Percentiles rank a stretch among this genome's conserved stretches.
phyloP scores from a whole-genome alignment of 2,888 invertebrate species.

The Eutolmus rufibarbis region DNA sequence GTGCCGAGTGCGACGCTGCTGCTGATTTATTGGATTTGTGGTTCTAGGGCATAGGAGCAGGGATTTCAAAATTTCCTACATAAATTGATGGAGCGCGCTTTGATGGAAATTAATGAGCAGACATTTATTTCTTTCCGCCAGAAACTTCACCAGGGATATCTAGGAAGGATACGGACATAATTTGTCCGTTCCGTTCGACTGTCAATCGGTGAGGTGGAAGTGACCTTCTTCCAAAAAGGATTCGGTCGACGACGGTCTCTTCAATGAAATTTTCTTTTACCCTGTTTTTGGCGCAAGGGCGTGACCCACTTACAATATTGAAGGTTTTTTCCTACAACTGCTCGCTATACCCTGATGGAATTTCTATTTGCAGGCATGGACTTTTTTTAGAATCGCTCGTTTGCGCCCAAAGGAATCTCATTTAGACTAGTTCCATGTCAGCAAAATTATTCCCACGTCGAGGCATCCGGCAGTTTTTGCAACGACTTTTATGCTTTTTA shows the following conservation, averaged over 20 bases:
- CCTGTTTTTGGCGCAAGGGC: neutral
- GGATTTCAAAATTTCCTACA: conserved; percentile 5
- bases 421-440: neutral
- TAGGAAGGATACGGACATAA: neutral
- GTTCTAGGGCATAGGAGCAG: neutral
- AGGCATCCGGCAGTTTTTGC: neutral
- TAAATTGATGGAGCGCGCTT: conserved; percentile 10
- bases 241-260: neutral
- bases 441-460: neutral
- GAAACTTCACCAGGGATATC: neutral
- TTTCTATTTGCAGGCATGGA: neutral
- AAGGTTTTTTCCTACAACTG: neutral
- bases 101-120: conserved; percentile 15
- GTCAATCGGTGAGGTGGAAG: neutral
- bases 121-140: neutral
- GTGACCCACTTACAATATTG: neutral
- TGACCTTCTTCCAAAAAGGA: neutral
- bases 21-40: conserved; percentile 20
- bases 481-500: neutral
- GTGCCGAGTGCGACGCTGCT: neutral
- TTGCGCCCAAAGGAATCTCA: neutral
- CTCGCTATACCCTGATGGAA: neutral
- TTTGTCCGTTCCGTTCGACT: neutral
- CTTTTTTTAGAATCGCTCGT: neutral
- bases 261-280: neutral